Evolutionary conservation across 1,140 invertebrate genomes (phyloP).

Genomic region (Zaprionus camerounensis): DNA sequence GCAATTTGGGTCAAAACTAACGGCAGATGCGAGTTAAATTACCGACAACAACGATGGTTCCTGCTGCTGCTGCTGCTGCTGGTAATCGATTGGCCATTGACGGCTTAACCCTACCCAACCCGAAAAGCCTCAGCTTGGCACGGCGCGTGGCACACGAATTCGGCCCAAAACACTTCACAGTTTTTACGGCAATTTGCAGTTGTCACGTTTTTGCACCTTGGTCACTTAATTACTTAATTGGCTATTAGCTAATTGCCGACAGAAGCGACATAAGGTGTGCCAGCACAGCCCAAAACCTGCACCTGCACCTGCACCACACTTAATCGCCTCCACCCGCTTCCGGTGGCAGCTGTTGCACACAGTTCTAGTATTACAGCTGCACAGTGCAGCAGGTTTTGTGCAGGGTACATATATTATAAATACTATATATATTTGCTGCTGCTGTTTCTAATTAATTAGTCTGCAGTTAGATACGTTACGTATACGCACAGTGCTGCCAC

Average conservation of each 20-base stretch:
- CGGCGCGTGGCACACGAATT: no score
- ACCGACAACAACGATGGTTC: conserved; percentile 24
- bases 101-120: conserved; percentile 36
- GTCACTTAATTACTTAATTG: conserved; percentile 75
- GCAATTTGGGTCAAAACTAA: conserved; percentile 78
- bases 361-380: not conserved
- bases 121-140: conserved; percentile 22
- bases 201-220: conserved; percentile 65
- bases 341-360: conserved; percentile 28
- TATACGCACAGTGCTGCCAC: no score
- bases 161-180: conserved; percentile 43
- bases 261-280: not conserved
- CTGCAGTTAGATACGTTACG: not conserved
- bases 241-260: conserved; percentile 68
- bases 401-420: not conserved
- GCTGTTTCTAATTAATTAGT: not conserved
- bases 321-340: not conserved
- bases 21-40: conserved; percentile 66
- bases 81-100: conserved; percentile 62
- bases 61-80: not conserved
- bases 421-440: no score
- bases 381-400: not conserved
- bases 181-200: conserved; percentile 65
- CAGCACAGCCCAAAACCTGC: not conserved
- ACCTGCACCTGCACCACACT: not conserved